Evolutionary conservation across 2,888 invertebrate species (phyloP).

Genomic region (Drosophila paracracens): DNA sequence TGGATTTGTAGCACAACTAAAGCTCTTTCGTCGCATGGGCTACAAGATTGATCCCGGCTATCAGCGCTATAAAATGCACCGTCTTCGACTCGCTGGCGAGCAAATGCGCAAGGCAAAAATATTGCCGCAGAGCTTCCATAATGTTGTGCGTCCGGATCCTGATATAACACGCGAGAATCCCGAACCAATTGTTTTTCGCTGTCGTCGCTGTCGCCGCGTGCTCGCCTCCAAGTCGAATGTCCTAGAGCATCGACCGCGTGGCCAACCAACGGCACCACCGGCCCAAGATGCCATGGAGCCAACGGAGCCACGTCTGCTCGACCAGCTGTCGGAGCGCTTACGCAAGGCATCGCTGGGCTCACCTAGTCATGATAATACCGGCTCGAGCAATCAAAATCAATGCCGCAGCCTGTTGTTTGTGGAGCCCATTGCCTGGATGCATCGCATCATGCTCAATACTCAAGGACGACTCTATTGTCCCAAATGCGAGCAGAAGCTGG

Average conservation of each 20-base stretch:
- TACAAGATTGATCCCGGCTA: constrained; percentile 89
- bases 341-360: constrained; percentile 75
- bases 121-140: constrained; percentile 91
- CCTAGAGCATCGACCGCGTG: constrained; percentile 87
- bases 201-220: constrained; percentile 92
- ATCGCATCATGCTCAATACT: constrained; percentile 88
- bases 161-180: constrained; percentile 90
- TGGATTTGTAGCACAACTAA: constrained; percentile 92
- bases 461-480: constrained; percentile 95
- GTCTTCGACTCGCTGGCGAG: constrained; percentile 92
- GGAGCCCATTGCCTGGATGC: constrained; percentile 96
- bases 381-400: constrained; percentile 21
- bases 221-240: constrained; percentile 93
- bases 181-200: constrained; percentile 93
- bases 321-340: constrained; percentile 80
- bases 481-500: constrained; percentile 93
- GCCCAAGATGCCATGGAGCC: neutral
- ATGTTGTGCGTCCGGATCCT: constrained; percentile 93
- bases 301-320: constrained; percentile 69
- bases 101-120: constrained; percentile 93
- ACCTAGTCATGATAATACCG: constrained; percentile 40
- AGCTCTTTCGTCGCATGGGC: constrained; percentile 92
- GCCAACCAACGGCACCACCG: neutral
- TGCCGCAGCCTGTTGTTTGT: constrained; percentile 93
- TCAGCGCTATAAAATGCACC: constrained; percentile 90